Evolutionary conservation across 2,888 invertebrate species (phyloP), one percentile per base, ranked within the genome.

Genomic region (Cryptus armator): DNA sequence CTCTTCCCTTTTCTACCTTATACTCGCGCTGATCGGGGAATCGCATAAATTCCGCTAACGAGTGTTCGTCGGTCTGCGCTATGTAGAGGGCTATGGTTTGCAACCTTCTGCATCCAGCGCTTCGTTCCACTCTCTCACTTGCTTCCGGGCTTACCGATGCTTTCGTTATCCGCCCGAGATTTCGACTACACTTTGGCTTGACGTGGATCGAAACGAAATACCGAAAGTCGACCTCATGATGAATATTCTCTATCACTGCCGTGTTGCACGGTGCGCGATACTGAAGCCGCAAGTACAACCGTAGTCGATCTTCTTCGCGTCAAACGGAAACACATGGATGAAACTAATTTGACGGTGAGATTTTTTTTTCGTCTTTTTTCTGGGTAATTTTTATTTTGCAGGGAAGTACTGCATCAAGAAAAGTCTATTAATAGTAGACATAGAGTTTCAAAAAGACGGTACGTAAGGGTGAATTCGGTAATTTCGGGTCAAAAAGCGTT

Each of bases 31-130:
- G 76, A 74, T 83, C 76, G 74, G 75, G 81, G 67, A 84, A 86
- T 83, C 81, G 86, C 86, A 87, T 88, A 88, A 88, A 88, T 88
- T 87, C 81, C 59, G 66, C 86, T 87, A 86, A 88, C 87, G 85
- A 87, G 87, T 83, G 80, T 81, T 81, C 86, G 81, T 76, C 75
- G 77, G 71, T 64, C 70, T 59, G 77, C n/a, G 59, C 51, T 44
- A 68, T 37, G 46, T 9, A 37, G 59, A 37, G 59, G 14, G 59
- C 24, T 14, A 32, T 59, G 59, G 37, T 37, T 37, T 59, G 29
- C 59, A 29, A 24, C 59, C 59, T 59, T 59, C 59, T 24, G 24
- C 59, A 59, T 14, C 59, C 29, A 24, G 14, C 37, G 37, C 59
- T 59, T 29, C 46, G 32, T 68, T 29, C 62, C 53, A 70, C 19